Conservation (phyloP, 2,797 vertebrate species). For the Aphelocoma californica region DNA sequence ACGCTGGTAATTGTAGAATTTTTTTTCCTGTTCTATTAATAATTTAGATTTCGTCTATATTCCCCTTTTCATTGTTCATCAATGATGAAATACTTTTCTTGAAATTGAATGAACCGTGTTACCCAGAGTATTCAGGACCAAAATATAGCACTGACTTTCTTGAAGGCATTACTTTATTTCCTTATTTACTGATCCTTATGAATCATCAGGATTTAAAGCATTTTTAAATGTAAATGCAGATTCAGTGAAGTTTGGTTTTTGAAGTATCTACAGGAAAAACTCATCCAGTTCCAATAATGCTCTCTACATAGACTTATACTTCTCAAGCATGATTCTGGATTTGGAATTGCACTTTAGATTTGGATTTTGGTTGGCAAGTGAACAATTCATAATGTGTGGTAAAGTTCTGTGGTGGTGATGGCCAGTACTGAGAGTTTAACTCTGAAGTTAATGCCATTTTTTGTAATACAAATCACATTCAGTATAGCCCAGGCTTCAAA, state of each 20-base stretch:
- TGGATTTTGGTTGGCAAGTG: background rate
- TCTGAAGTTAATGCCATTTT: background rate
- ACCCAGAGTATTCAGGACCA: background rate
- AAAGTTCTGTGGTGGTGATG: background rate
- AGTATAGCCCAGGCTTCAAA: constrained; percentile 20
- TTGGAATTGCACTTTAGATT: background rate
- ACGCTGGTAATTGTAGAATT: background rate
- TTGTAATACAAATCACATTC: background rate
- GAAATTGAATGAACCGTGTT: background rate
- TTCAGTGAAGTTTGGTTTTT: background rate
- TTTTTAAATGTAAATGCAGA: background rate
- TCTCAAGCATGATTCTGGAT: background rate
- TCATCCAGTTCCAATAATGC: background rate
- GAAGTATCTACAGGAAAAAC: background rate
- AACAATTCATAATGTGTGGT: background rate
- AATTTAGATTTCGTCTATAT: background rate
- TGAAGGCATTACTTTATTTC: background rate
- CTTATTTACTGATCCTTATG: background rate
- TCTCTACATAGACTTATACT: background rate
- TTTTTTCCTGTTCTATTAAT: background rate
- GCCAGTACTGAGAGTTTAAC: background rate
- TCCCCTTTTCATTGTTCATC: background rate
- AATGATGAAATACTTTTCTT: background rate
- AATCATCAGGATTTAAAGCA: background rate
- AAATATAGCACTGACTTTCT: background rate